Percentiles rank a stretch among this genome's conserved stretches.
phyloP scores from a whole-genome alignment of 2,113 vertebrate species.

The Rhabdornis inornatus region DNA sequence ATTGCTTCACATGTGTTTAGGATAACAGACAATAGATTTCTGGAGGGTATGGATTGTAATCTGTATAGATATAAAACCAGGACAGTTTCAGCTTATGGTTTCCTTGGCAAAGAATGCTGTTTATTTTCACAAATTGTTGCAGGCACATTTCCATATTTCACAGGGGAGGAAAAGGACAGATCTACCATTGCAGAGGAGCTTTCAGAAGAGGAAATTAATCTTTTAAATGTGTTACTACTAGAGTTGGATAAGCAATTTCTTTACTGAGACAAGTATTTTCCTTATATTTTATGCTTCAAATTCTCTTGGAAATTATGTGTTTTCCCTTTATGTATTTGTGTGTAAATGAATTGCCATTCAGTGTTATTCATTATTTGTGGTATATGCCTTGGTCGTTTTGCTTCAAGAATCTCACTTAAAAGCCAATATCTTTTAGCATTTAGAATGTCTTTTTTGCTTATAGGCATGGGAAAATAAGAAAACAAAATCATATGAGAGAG shows the following conservation, averaged over 20 bases:
- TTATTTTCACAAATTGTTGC: constrained; percentile 49
- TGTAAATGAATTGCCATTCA: background rate
- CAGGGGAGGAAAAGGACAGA: constrained; percentile 15
- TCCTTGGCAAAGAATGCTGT: constrained; percentile 27
- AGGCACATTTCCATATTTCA: constrained; percentile 40
- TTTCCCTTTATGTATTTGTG: background rate
- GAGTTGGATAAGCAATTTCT: background rate
- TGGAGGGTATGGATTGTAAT: constrained; percentile 9
- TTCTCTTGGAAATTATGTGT: background rate
- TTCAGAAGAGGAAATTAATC: constrained; percentile 45
- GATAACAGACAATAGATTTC: background rate
- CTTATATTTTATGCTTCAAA: background rate
- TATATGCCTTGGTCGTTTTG: background rate
- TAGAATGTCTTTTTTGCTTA: background rate
- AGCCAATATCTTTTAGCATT: background rate
- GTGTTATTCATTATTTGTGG: background rate
- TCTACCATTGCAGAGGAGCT: constrained; percentile 10
- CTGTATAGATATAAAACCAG: background rate
- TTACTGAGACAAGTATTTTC: constrained; percentile 4
- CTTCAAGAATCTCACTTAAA: background rate
- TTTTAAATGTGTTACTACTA: constrained; percentile 46
- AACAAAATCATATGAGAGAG: background rate
- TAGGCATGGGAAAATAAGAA: background rate
- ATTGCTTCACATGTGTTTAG: background rate
- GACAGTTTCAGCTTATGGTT: background rate